Evolutionary conservation across 1,140 invertebrate species (phyloP), one percentile per base, ranked within the genome.

Genomic region (Coenobita brevimanus): DNA sequence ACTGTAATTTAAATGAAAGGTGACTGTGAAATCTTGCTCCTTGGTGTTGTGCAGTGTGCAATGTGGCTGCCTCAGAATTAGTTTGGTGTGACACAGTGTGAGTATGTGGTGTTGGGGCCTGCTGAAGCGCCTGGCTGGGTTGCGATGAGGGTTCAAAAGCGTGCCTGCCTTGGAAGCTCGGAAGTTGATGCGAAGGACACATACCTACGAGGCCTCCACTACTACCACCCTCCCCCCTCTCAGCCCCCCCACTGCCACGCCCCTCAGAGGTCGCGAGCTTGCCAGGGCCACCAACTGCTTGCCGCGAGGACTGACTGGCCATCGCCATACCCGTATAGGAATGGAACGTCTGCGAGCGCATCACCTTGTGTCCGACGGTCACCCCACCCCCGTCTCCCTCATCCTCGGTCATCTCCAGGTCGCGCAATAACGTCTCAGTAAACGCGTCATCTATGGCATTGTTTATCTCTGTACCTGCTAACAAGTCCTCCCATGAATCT

Each of bases 271-370:
- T 71, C 64, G 67, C 41, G 24, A n/a, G 15, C 27, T 15, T 54
- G 27, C 50, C 73, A 36, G 69, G 24, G 43, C 24, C 69, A 87
- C 78, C 85, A 87, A 87, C 85, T 87, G 85, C 85, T 87, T 87
- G 24, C 24, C 38, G 41, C n/a, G 75, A 62, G 54, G 17, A 54
- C n/a, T 80, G 62, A 60, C 85, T 60, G 30, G 54, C 71, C 71
- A 75, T 71, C 80, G 76, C 73, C 24, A 88, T 78, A 75, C 54
- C 60, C 24, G 79, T 75, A 43, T 60, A 88, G 3, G 73, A 78
- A 82, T 88, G 67, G 24, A 57, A 50, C 27, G 46, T 88, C 38
- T 82, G 57, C 1, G 79, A 82, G 21, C 79, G 67, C 13, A n/a
- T 50, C 3, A 64, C 50, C 0, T 41, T 33, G 13, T 30, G 13